Evolutionary conservation across 2,888 invertebrate genomes (phyloP), one percentile per base, ranked within the genome.

Genomic region (Halictus ligatus): DNA sequence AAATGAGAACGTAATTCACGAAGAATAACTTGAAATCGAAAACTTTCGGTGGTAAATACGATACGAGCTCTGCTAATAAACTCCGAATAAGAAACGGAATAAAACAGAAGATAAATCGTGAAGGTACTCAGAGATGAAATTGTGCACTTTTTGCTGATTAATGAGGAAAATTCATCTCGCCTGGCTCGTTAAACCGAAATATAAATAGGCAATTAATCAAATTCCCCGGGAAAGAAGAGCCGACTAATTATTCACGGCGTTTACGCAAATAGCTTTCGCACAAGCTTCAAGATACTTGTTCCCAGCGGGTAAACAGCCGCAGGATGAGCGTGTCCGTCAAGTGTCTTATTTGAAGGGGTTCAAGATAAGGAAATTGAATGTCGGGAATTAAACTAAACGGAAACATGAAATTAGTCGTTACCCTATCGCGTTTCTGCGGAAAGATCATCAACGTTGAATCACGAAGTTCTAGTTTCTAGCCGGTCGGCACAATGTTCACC

Each of bases 391-490:
- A 75, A 40, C 35, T 73, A 25, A 46, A 58, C 40, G 67, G 67
- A 69, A 69, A 69, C 67, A 69, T 35, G 67, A 69, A 21, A 69
- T 69, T 69, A 40, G 35, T 69, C 67, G 67, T 69, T 69, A n/a
- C 54, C 21, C 3, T 54, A 54, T 54, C 40, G 21, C 12, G 21
- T 69, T 69, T 40, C 69, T 35, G 69, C n/a, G 69, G 21, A 21
- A 18, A 69, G n/a, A 69, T 69, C 21, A 69, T 69, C 21, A 21
- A 12, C 21, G 21, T 69, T 43, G 64, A 40, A 35, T 69, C 21
- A 67, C 8, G 12, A n/a, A 21, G 35, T 69, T 69, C 21, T 40
- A 6, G 43, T 35, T 35, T 21, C 21, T 35, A 29, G 67, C 18
- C 21, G 8, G 67, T 15, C 5, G 13, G 25, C 15, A 67, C 40